phyloP scores from a whole-genome alignment of 2,113 vertebrate genomes.

The Brienomyrus longianalis region DNA sequence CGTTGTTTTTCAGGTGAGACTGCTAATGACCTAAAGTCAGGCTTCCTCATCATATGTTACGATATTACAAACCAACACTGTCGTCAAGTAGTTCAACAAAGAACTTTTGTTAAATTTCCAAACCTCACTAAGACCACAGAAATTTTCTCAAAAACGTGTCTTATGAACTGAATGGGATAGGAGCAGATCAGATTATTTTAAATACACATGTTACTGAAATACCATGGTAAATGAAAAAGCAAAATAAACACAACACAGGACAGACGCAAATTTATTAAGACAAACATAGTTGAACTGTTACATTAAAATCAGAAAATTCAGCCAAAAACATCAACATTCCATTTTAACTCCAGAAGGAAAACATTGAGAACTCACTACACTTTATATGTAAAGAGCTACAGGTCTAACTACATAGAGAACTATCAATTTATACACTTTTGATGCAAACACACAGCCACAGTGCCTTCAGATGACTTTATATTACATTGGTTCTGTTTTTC shows the following conservation, averaged over 20 bases:
- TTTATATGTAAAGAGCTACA: slow-evolving; percentile 25
- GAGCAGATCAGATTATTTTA: not conserved
- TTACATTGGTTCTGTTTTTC: slow-evolving; percentile 46
- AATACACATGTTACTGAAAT: not conserved
- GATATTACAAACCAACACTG: not conserved
- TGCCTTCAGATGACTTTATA: slow-evolving; percentile 34
- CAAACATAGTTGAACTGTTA: slow-evolving; percentile 43
- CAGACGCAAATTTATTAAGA: slow-evolving; percentile 50
- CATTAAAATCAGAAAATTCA: slow-evolving; percentile 40
- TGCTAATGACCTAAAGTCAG: not conserved
- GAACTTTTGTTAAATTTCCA: not conserved
- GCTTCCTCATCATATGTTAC: not conserved
- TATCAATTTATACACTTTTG: slow-evolving; percentile 42
- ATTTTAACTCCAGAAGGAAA: slow-evolving; percentile 39
- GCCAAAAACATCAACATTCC: slow-evolving; percentile 47
- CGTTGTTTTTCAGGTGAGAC: not conserved
- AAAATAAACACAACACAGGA: slow-evolving; percentile 35
- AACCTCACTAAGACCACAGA: not conserved
- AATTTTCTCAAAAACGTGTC: not conserved
- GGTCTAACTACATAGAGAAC: slow-evolving; percentile 43
- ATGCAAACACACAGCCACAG: slow-evolving; percentile 46
- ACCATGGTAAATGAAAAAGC: not conserved
- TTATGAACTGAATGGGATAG: not conserved
- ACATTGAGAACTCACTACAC: slow-evolving; percentile 34
- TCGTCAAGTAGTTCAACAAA: not conserved